Evolutionary conservation across 1,140 invertebrate species (phyloP).

Genomic region (Drosophila eugracilis): DNA sequence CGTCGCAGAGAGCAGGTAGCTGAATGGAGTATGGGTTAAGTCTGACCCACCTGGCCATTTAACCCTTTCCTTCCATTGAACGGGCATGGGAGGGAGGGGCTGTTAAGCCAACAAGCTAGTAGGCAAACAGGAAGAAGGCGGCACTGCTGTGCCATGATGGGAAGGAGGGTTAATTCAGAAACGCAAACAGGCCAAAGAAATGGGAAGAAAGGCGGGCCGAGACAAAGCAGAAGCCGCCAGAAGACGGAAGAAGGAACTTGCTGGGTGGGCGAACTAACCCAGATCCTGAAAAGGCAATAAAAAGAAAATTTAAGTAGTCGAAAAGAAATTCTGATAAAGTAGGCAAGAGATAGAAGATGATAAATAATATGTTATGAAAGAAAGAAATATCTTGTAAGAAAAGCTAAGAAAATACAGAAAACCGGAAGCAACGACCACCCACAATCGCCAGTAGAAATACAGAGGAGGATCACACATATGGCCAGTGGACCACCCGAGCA

Average conservation of each 20-base stretch:
- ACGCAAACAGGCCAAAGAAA: slow-evolving; percentile 16
- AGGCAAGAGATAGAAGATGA: too few species aligned
- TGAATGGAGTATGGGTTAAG: too few species aligned
- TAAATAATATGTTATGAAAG: background rate
- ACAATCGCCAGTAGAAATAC: background rate
- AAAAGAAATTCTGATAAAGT: too few species aligned
- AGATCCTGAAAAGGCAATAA: slow-evolving; percentile 25
- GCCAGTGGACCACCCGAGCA: slow-evolving; percentile 18
- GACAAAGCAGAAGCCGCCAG: slow-evolving; percentile 23
- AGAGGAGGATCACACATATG: slow-evolving; percentile 23
- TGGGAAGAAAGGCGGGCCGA: background rate
- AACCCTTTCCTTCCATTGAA: slow-evolving; percentile 2
- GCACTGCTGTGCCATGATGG: background rate
- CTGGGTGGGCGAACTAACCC: slow-evolving; percentile 34
- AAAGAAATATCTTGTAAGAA: background rate
- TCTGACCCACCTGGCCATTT: slow-evolving; percentile 6
- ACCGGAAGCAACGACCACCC: slow-evolving; percentile 16
- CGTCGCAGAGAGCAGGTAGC: background rate
- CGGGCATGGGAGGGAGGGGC: background rate
- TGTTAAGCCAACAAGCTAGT: slow-evolving; percentile 1
- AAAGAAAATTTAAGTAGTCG: too few species aligned
- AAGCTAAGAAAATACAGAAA: too few species aligned
- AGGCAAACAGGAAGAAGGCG: slow-evolving; percentile 28
- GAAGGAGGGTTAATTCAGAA: slow-evolving; percentile 21
- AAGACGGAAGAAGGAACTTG: slow-evolving; percentile 32